Base-by-base conservation (phyloP, 1,140 invertebrate genomes). In the Carcinoscorpius rotundicauda region DNA sequence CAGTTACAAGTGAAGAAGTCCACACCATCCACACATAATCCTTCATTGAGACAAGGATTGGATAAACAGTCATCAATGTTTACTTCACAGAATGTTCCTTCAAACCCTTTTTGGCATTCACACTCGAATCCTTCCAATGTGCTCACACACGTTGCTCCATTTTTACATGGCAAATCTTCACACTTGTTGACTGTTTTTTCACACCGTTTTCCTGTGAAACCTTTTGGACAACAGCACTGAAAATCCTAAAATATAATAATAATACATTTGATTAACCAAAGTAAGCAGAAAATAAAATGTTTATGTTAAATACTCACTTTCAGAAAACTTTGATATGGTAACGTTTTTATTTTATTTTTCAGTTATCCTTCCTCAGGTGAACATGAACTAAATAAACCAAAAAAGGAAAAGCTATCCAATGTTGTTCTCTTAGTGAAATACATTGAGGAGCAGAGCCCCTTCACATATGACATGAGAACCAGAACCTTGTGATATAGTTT, bases 11-110 rank as follows among this genome's bases (percentile, higher is more conserved):
- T 29, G 88, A 29, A 29, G 29, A 29, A 29, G 29, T 29, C 29
- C 29, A 29, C 29, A 29, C 29, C 91, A 71, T 94, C 90, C 66
- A 92, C 86, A 73, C 92, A 95, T 64, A 86, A 86, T 6, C 91
- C 95, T 3, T 88, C 90, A 69, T 90, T 87, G 71, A 88, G 84
- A 93, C 74, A 75, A 0, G 91, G 91, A 59, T 84, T 86, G 1
- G 87, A 88, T 1, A 88, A 88, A 74, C 92, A 95, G 71, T 95
- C 90, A 73, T 95, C 90, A 68, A 93, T 91, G 76, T 91, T 89
- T 10, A 87, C 80, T 74, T 93, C 89, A 71, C 91, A 94, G 69
- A 87, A 85, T 2, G 82, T 81, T 1, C 90, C 91, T 0, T 82
- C 81, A 55, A 9, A 89, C 61, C 71, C 87, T 0, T 80, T 76